phyloP scores from a whole-genome alignment of 2,113 vertebrate genomes.

The Thalassarche chlororhynchos region DNA sequence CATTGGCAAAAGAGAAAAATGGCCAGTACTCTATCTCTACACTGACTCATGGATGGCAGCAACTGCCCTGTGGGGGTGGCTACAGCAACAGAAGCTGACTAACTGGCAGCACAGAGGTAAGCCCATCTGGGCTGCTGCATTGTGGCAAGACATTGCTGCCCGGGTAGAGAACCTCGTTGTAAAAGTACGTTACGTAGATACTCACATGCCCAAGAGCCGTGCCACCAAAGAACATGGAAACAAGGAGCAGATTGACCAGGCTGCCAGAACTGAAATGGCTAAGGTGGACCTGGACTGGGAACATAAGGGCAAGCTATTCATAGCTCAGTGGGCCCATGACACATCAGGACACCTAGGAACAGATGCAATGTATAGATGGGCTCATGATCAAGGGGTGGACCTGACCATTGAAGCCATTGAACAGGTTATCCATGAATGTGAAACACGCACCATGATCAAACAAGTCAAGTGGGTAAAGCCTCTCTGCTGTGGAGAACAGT shows the following conservation, averaged over 20 bases:
- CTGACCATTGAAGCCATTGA: not conserved
- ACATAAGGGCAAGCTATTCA: not conserved
- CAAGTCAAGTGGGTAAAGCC: not conserved
- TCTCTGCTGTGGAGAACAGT: not conserved
- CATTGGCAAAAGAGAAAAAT: not conserved
- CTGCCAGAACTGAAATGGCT: not conserved
- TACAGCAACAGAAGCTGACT: not conserved
- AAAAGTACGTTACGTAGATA: accelerated
- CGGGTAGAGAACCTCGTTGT: not conserved
- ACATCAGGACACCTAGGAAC: not conserved
- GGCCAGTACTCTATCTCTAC: not conserved
- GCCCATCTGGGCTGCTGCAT: not conserved
- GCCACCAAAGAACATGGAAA: not conserved
- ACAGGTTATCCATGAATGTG: not conserved
- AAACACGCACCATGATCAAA: not conserved
- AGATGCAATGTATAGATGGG: not conserved
- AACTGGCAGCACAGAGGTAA: not conserved
- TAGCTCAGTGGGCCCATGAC: not conserved
- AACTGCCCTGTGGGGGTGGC: not conserved
- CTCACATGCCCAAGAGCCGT: not conserved
- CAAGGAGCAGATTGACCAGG: not conserved
- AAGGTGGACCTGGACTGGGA: not conserved
- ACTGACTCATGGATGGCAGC: not conserved
- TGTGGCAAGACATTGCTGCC: not conserved
- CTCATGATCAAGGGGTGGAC: accelerated